phyloP scores from a whole-genome alignment of 2,888 invertebrate genomes.

The Pomacea canaliculata region DNA sequence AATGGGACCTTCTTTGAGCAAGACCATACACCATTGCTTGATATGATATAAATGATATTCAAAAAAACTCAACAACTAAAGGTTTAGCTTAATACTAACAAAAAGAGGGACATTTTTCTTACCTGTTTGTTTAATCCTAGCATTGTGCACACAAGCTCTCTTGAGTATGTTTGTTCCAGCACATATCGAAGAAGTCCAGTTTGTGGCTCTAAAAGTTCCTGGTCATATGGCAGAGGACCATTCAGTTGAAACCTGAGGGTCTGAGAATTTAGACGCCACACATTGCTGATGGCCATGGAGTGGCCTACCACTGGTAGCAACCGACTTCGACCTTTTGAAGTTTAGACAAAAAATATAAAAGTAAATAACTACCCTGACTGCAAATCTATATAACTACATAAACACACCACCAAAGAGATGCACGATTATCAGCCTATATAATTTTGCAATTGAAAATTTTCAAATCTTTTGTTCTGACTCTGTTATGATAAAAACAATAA shows the following conservation, averaged over 20 bases:
- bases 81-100: too few species aligned
- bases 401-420: too few species aligned
- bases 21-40: too few species aligned
- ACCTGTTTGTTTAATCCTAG: slow-evolving; percentile 92
- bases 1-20: too few species aligned
- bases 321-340: slow-evolving; percentile 78
- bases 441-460: too few species aligned
- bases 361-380: not conserved
- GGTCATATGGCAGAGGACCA: slow-evolving; percentile 87
- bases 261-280: slow-evolving; percentile 91
- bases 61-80: too few species aligned
- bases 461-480: too few species aligned
- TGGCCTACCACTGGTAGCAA: slow-evolving; percentile 96
- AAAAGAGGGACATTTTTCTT: not conserved
- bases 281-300: slow-evolving; percentile 82
- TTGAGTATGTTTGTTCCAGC: slow-evolving; percentile 92
- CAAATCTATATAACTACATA: too few species aligned
- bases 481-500: not conserved
- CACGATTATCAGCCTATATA: too few species aligned
- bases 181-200: slow-evolving; percentile 89
- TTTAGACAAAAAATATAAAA: not conserved
- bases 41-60: too few species aligned
- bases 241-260: slow-evolving; percentile 81
- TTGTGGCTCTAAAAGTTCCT: slow-evolving; percentile 88
- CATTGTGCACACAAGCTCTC: slow-evolving; percentile 97